phyloP scores from a whole-genome alignment of 1,140 invertebrate species.

The Apis laboriosa region DNA sequence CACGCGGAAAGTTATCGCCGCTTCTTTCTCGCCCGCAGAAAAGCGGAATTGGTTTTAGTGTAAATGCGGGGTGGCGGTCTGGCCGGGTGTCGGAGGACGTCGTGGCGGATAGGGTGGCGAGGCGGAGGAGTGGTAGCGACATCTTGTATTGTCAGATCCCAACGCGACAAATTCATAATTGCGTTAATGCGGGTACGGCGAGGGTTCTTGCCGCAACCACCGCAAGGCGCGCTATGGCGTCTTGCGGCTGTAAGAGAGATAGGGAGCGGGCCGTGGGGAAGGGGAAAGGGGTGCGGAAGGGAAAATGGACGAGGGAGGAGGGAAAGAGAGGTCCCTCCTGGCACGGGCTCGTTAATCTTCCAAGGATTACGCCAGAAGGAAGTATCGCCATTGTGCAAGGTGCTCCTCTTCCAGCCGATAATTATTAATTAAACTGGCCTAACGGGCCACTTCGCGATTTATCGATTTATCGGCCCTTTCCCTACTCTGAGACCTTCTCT shows the following conservation, averaged over 20 bases:
- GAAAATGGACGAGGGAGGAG: slow-evolving; percentile 13
- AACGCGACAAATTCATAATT: slow-evolving; percentile 81
- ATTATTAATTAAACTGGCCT: slow-evolving; percentile 76
- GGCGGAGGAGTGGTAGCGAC: slow-evolving; percentile 68
- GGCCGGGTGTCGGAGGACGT: slow-evolving; percentile 52
- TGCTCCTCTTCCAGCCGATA: slow-evolving; percentile 66
- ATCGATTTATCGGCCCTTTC: slow-evolving; percentile 57
- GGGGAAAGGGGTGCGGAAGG: slow-evolving; percentile 25
- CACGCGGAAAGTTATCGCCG: neutral
- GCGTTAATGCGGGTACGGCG: slow-evolving; percentile 78
- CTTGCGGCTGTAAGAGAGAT: slow-evolving; percentile 69
- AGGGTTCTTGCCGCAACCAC: slow-evolving; percentile 73
- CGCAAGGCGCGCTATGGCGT: slow-evolving; percentile 75
- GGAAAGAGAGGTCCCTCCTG: slow-evolving; percentile 55
- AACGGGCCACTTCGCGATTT: slow-evolving; percentile 59
- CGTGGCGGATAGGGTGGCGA: slow-evolving; percentile 44
- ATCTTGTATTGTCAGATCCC: slow-evolving; percentile 81
- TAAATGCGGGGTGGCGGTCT: slow-evolving; percentile 51
- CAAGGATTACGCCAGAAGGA: slow-evolving; percentile 72
- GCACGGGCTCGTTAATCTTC: slow-evolving; percentile 77
- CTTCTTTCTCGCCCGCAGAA: slow-evolving; percentile 44
- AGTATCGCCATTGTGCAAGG: slow-evolving; percentile 71
- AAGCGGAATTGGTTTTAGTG: slow-evolving; percentile 60
- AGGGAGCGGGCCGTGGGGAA: slow-evolving; percentile 20
- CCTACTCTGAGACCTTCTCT: neutral